These are phyloP conservation scores for Caprella mutica DNA, from an alignment of 2,888 invertebrate species.

Conservation along the genomic window DNA sequence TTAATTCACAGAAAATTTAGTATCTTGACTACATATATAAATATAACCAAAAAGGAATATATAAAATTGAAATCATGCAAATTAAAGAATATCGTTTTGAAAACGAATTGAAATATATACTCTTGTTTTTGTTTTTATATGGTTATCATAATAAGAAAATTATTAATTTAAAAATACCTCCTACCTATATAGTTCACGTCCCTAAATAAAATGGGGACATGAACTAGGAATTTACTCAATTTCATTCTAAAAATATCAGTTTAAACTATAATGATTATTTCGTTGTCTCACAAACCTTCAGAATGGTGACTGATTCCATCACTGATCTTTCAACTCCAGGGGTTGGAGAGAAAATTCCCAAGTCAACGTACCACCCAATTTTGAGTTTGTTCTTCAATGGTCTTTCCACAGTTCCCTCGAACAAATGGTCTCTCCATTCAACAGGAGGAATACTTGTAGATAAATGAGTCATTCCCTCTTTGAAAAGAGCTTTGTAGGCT, in stretches of 20 bases:
- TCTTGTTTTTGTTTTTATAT: too few relatives aligned
- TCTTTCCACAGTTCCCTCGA: not conserved
- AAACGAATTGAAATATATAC: too few relatives aligned
- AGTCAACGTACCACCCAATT: not conserved
- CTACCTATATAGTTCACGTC: not conserved
- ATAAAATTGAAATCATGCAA: too few relatives aligned
- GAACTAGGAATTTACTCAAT: too few relatives aligned
- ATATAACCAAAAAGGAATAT: too few relatives aligned
- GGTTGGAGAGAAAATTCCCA: not conserved
- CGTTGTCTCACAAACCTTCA: not conserved
- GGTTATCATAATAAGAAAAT: too few relatives aligned
- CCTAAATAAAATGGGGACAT: not conserved
- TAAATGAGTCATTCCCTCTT: not conserved
- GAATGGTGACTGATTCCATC: not conserved
- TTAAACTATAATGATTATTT: not conserved
- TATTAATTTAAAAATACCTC: not conserved
- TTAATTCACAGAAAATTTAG: too few relatives aligned
- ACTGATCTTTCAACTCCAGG: not conserved
- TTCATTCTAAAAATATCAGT: too few relatives aligned
- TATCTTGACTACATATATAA: too few relatives aligned
- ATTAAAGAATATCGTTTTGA: too few relatives aligned
- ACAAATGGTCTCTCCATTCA: not conserved
- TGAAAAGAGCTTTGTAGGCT: not conserved
- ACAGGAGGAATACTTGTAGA: not conserved
- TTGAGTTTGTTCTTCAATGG: not conserved